Conservation (phyloP, 2,888 invertebrate genomes). For the Merodon equestris region DNA sequence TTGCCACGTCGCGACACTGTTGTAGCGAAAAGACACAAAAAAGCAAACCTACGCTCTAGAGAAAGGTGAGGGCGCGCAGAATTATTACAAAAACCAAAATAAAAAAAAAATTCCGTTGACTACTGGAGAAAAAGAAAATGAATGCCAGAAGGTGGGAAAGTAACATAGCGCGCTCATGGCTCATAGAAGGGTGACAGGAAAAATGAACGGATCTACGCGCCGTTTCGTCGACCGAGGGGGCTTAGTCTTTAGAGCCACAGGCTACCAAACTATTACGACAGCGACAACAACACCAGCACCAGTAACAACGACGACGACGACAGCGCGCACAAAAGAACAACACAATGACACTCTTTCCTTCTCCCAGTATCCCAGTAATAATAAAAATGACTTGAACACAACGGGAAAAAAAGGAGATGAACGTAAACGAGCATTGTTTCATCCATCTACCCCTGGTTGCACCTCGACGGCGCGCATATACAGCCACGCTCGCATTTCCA, state of each 20-base stretch:
- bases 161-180: constrained; percentile 42
- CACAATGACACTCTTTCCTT: constrained; percentile 64
- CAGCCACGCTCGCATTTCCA: constrained; percentile 52
- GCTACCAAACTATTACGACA: constrained; percentile 66
- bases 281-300: constrained; percentile 28
- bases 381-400: constrained; percentile 71
- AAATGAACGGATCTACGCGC: constrained; percentile 68
- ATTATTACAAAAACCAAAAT: constrained; percentile 35
- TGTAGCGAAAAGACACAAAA: constrained; percentile 17
- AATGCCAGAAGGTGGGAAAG: background rate
- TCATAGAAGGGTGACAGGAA: constrained; percentile 60
- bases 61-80: constrained; percentile 59
- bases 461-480: constrained; percentile 27
- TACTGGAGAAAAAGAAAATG: constrained; percentile 11
- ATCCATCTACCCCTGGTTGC: constrained; percentile 51
- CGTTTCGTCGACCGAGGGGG: constrained; percentile 58
- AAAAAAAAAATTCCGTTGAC: constrained; percentile 5
- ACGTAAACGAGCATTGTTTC: constrained; percentile 57
- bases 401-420: constrained; percentile 38
- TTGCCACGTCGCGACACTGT: constrained; percentile 55
- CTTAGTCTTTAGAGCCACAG: constrained; percentile 64
- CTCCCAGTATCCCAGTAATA: constrained; percentile 68
- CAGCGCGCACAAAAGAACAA: constrained; percentile 66
- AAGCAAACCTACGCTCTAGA: constrained; percentile 21
- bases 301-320: constrained; percentile 70